Evolutionary conservation across 2,797 vertebrate species (phyloP), one percentile per base, ranked within the genome.

Genomic region (Danio jaintianensis): DNA sequence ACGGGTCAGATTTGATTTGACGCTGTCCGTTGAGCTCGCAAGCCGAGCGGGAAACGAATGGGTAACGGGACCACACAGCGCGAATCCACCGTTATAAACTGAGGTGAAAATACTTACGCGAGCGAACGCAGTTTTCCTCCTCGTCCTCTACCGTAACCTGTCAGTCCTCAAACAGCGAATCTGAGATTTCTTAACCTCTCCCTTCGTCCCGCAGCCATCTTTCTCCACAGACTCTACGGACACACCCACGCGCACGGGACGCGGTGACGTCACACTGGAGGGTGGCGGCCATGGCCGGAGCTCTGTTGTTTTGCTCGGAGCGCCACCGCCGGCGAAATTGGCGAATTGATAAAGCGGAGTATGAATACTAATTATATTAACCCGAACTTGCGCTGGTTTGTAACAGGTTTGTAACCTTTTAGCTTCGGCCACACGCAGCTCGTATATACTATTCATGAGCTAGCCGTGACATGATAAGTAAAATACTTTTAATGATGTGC

Each of bases 131-230:
- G 11, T 67, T 50, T 70, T 52, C 58, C 56, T 42, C 13, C 59
- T 42, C 42, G 75, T 67, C 36, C 18, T 53, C 45, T 8, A 18
- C 58, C 20, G 78, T 12, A 70, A 42, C 15, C 45, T 53, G 78
- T 59, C 63, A 69, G 58, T 75, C 68, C 88, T 87, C 87, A 89
- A 90, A 89, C 88, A 84, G 86, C 88, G 85, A 84, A 84, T 86
- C 43, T 88, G 67, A 73, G 87, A 74, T 87, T 89, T 85, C 81
- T 87, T 79, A 83, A 83, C 85, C 83, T 84, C 83, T 91, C 87
- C 85, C 84, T 85, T 83, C 58, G 87, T 84, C 86, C 84, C 85
- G 92, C 92, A 89, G 94, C 94, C 94, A 95, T 95, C 93, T 95
- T 95, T 92, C 94, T 93, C 86, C 90, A 90, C 75, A 79, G 64